Base-by-base conservation (phyloP, 2,888 invertebrate species). In the Enchytraeus crypticus region DNA sequence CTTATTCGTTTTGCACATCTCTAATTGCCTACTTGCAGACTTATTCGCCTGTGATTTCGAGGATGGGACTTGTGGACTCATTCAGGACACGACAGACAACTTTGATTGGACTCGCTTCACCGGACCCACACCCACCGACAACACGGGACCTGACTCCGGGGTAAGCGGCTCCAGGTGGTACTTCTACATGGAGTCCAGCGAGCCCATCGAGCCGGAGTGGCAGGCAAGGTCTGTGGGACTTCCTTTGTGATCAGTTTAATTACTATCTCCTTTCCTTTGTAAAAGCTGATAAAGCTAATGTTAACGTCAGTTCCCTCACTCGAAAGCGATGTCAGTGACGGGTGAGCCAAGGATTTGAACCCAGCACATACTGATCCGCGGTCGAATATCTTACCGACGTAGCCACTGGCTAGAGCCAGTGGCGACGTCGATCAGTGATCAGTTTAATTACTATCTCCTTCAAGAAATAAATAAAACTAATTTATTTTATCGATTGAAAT, bases 111-210 rank as follows among this genome's bases (percentile, higher is more conserved):
- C 34, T 5, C 2, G 21, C 33, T 21, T 27, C 11, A 34, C 33
- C 1, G 54, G 54, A 5, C 21, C 33, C 1, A 54, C 54, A 0
- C 54, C 54, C 18, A 54, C 54, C 23, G 34, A 21, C 23, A 23
- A 38, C 34, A 54, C 54, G 18, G 54, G 54, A 5, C 54, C 54
- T 27, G n/a, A n/a, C 27, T 14, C 14, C 23, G 54, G 54, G 2
- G 33, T 34, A 23, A 38, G 38, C n/a, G 38, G 38, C 14, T 54
- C 54, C 8, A 3, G 1, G 2, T 54, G 33, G 34, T 54, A 38
- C 54, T 54, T 3, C 34, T 54, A 54, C 54, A n/a, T 38, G n/a
- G 54, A 54, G n/a, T 38, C 54, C 8, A 54, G 54, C 33, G 54
- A 54, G 21, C 54, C 54, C 2, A 11, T 33, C 4, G n/a, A 4